Evolutionary conservation across 2,113 vertebrate species (phyloP), one percentile per base, ranked within the genome.

Genomic region (Steatornis caripensis): DNA sequence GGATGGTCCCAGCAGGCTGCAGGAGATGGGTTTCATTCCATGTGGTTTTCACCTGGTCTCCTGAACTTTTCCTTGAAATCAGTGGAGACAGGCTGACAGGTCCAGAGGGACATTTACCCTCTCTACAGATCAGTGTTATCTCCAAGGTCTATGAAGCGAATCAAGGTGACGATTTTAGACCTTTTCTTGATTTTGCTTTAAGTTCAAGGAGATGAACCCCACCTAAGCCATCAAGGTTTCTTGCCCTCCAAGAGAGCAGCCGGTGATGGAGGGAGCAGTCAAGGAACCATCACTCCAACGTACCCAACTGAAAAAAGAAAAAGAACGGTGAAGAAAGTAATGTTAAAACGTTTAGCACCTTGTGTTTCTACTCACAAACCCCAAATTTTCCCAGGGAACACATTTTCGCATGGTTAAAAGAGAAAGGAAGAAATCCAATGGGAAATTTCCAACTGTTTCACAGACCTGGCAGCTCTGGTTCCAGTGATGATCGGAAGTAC

Each of bases 81-180:
- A 37, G 12, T 10, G 18, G 55, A 27, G n/a, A 30, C 55, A 30
- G 24, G 21, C 1, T 74, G 72, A 4, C 21, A 55, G 53, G 6
- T 36, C 76, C 45, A 32, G 29, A 45, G 24, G 68, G 43, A 23
- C 20, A 2, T 1, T 23, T 37, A 13, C 29, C 21, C 37, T 54
- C 43, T 46, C 66, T 82, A 23, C 32, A 79, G n/a, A 1, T 5
- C 30, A 41, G 4, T n/a, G 22, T 19, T 13, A 8, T 19, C 61
- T 61, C 36, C 34, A 45, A 29, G 69, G 23, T 3, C 43, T 29
- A 3, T 0, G 0, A 27, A 49, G 14, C 4, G 1, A 83, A 34
- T 18, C 27, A 41, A 22, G 3, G 54, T 6, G 39, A 19, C 21
- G 29, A 3, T 57, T 72, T 30, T 9, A 64, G 84, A 36, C 62